Percentiles rank a stretch among this genome's conserved stretches.
Evolutionary conservation across 1,140 invertebrate species (phyloP).

Genomic region (Apis florea): DNA sequence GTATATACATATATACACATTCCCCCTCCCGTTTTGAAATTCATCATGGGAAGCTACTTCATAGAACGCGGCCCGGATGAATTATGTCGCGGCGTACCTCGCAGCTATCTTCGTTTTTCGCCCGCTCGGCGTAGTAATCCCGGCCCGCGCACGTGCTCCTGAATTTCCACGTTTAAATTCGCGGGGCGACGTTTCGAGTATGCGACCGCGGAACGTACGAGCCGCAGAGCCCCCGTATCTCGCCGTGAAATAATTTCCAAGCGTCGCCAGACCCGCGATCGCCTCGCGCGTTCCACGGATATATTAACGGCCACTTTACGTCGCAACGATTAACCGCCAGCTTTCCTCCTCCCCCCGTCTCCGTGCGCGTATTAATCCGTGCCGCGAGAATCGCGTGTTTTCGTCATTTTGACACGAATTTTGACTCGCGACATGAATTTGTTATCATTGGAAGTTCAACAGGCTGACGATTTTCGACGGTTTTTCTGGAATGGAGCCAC

Average conservation of each 20-base stretch:
- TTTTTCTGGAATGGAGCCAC: too few species aligned
- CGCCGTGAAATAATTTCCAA: constrained; percentile 40
- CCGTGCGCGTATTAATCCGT: neutral
- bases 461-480: too few species aligned
- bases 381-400: too few species aligned
- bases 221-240: neutral
- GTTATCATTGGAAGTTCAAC: too few species aligned
- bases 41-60: constrained; percentile 52
- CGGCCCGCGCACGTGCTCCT: constrained; percentile 8
- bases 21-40: constrained; percentile 31
- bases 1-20: too few species aligned
- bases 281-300: neutral
- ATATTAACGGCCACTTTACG: neutral
- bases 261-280: neutral
- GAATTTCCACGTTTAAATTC: constrained; percentile 53
- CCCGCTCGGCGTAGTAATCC: constrained; percentile 8
- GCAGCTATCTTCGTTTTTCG: constrained; percentile 46
- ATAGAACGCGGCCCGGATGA: constrained; percentile 47
- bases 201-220: constrained; percentile 21
- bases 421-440: too few species aligned
- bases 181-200: constrained; percentile 18
- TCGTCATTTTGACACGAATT: too few species aligned
- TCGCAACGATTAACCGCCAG: neutral
- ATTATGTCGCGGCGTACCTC: constrained; percentile 50
- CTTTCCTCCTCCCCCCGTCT: neutral